phyloP scores from a whole-genome alignment of 2,113 vertebrate species.

The Ia io region DNA sequence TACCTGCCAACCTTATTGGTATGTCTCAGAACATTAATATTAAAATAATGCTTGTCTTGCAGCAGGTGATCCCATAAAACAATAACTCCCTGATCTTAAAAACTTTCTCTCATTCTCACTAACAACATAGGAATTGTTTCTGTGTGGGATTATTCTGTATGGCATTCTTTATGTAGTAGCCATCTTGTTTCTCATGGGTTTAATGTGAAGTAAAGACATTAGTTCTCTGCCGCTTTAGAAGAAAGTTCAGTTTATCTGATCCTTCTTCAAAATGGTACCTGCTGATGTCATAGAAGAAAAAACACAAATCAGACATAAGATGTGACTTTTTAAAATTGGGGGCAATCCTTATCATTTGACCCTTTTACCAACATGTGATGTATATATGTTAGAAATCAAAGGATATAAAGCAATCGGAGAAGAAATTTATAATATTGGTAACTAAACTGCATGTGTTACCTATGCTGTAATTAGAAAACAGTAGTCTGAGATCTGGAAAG shows the following conservation, averaged over 20 bases:
- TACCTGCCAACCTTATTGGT: slow-evolving; percentile 75
- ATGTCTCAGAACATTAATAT: slow-evolving; percentile 68
- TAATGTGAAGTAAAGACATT: slow-evolving; percentile 50
- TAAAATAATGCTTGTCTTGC: slow-evolving; percentile 75
- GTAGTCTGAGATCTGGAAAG: slow-evolving; percentile 53
- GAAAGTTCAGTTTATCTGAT: slow-evolving; percentile 52
- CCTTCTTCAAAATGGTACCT: slow-evolving; percentile 67
- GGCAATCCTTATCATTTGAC: slow-evolving; percentile 63
- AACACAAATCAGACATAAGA: slow-evolving; percentile 61
- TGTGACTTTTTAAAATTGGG: slow-evolving; percentile 64
- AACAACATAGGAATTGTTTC: slow-evolving; percentile 70
- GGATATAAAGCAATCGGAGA: slow-evolving; percentile 66
- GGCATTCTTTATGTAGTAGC: slow-evolving; percentile 67
- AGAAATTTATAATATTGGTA: slow-evolving; percentile 63
- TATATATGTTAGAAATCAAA: slow-evolving; percentile 67
- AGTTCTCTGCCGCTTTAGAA: slow-evolving; percentile 55
- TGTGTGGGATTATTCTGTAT: slow-evolving; percentile 68
- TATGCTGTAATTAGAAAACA: slow-evolving; percentile 71
- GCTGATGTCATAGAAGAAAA: slow-evolving; percentile 67
- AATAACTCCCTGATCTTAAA: slow-evolving; percentile 71
- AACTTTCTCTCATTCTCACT: slow-evolving; percentile 64
- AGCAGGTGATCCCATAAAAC: slow-evolving; percentile 79
- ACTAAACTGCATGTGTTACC: slow-evolving; percentile 62
- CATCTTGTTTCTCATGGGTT: slow-evolving; percentile 60
- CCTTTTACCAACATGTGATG: slow-evolving; percentile 53